These are phyloP conservation scores for Melanotaenia nigrans DNA, from an alignment of 2,797 vertebrate genomes.

Conservation along the genomic window DNA sequence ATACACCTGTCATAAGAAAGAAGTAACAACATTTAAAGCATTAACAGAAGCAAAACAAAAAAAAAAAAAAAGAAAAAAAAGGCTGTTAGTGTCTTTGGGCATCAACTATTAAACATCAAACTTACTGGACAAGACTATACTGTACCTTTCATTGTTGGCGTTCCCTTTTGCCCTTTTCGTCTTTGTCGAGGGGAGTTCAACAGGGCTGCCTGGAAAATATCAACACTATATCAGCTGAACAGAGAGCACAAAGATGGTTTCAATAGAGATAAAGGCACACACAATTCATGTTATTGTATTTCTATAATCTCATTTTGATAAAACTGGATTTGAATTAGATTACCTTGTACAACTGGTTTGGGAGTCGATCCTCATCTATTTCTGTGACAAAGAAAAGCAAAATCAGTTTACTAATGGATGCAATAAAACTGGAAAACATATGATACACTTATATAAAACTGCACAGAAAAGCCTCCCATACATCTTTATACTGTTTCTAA, in stretches of 20 bases:
- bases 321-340: constrained; percentile 35
- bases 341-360: constrained; percentile 92
- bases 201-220: constrained; percentile 85
- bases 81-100: background rate
- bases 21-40: background rate
- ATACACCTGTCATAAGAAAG: background rate
- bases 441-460: background rate
- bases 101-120: background rate
- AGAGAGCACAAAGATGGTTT: constrained; percentile 8
- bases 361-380: constrained; percentile 92
- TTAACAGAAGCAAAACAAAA: background rate
- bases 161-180: constrained; percentile 90
- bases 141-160: constrained; percentile 94
- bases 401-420: constrained; percentile 3
- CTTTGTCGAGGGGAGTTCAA: constrained; percentile 91
- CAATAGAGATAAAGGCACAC: constrained; percentile 3
- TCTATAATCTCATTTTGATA: constrained; percentile 3
- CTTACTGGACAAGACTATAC: background rate
- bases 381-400: constrained; percentile 73
- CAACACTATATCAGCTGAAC: constrained; percentile 25
- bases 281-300: constrained; percentile 13
- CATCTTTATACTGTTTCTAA: background rate
- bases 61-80: background rate
- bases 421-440: background rate
- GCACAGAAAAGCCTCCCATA: background rate